Conservation (phyloP, 1,140 invertebrate species). For the Drosophila parvula region DNA sequence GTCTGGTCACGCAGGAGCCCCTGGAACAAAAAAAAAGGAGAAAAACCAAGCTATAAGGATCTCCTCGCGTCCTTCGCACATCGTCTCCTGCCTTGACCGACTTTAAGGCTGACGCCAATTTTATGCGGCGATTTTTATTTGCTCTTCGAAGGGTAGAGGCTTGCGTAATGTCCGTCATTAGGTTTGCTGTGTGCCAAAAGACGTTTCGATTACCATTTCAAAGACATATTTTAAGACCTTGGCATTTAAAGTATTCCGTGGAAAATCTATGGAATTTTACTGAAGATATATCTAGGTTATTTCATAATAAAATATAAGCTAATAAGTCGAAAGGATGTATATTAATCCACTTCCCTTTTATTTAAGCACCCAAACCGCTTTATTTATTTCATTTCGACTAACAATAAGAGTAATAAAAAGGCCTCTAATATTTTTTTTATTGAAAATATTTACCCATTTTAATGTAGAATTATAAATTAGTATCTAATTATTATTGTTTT, state of each 20-base stretch:
- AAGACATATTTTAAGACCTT: background rate
- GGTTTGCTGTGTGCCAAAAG: conserved; percentile 7
- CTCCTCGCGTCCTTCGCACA: conserved; percentile 32
- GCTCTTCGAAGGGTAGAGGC: conserved; percentile 15
- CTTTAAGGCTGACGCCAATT: conserved; percentile 82
- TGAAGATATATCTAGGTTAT: no score
- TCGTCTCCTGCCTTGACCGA: conserved; percentile 66
- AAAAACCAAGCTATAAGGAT: conserved; percentile 3
- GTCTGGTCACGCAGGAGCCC: conserved; percentile 75
- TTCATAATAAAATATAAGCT: no score
- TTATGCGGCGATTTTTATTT: conserved; percentile 64
- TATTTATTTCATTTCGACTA: no score
- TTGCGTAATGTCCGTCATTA: conserved; percentile 36
- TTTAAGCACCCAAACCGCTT: no score
- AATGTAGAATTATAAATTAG: no score
- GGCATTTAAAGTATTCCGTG: background rate
- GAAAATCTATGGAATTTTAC: background rate
- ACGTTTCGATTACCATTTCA: conserved; percentile 21
- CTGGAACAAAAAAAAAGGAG: conserved; percentile 17
- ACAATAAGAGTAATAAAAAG: no score
- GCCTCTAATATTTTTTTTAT: no score
- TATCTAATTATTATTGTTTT: no score
- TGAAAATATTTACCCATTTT: no score
- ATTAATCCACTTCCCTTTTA: no score
- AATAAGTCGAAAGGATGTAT: background rate